Evolutionary conservation across 1,140 invertebrate genomes (phyloP).

Genomic region (Drosophila repletoides): DNA sequence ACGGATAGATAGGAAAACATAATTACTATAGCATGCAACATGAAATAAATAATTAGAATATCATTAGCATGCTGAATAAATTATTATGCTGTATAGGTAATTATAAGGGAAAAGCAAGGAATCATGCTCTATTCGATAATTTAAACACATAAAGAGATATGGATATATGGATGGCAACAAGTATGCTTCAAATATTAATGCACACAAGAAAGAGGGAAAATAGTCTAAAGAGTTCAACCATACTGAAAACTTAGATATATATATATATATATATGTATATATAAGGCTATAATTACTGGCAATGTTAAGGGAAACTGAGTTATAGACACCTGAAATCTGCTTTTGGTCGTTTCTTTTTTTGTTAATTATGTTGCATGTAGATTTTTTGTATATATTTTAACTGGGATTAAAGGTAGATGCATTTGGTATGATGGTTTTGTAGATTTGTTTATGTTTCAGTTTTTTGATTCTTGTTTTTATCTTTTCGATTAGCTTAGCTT

Average conservation of each 20-base stretch:
- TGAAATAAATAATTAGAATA: too few relatives aligned
- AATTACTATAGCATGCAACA: too few relatives aligned
- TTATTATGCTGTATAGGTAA: too few relatives aligned
- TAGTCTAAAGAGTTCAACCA: too few relatives aligned
- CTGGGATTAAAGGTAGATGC: slow-evolving; percentile 24
- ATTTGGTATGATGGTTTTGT: slow-evolving; percentile 17
- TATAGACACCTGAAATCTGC: slow-evolving; percentile 53
- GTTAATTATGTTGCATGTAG: slow-evolving; percentile 14
- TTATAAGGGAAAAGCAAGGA: too few relatives aligned
- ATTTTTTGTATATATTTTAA: slow-evolving; percentile 18
- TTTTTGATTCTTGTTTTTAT: slow-evolving; percentile 19
- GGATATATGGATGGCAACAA: too few relatives aligned
- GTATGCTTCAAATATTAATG: too few relatives aligned
- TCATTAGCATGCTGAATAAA: too few relatives aligned
- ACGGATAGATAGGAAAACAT: too few relatives aligned
- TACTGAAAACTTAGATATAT: not conserved
- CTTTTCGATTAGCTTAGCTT: slow-evolving; percentile 76
- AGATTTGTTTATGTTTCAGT: slow-evolving; percentile 14
- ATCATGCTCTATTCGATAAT: not conserved
- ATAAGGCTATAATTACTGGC: not conserved
- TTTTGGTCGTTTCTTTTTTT: slow-evolving; percentile 20
- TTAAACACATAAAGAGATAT: too few relatives aligned
- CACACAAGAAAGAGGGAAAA: too few relatives aligned
- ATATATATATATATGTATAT: not conserved
- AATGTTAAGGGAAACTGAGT: slow-evolving; percentile 3